phyloP scores from a whole-genome alignment of 2,113 vertebrate species.

The Litocranius walleri region DNA sequence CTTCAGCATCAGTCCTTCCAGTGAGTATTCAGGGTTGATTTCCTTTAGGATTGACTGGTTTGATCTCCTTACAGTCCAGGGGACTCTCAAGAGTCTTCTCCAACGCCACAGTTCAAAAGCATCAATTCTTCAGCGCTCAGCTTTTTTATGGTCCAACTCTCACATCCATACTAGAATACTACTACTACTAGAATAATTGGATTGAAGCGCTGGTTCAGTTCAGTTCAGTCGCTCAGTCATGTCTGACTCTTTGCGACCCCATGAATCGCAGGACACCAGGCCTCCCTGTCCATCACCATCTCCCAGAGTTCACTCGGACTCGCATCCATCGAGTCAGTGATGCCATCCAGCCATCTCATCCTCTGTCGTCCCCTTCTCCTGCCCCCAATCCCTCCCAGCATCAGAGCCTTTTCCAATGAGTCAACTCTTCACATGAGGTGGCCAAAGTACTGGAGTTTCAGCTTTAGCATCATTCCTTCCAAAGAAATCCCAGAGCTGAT shows the following conservation, averaged over 20 bases:
- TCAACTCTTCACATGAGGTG: too few species aligned
- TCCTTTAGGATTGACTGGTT: not conserved
- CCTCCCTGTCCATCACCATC: too few species aligned
- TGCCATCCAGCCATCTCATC: too few species aligned
- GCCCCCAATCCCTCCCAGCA: too few species aligned
- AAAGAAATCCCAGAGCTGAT: too few species aligned
- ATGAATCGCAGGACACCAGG: rapidly evolving
- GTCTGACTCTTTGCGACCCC: too few species aligned
- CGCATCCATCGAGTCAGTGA: rapidly evolving
- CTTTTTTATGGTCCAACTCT: not conserved
- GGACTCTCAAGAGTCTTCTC: not conserved
- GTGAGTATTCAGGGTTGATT: not conserved
- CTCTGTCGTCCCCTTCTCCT: too few species aligned
- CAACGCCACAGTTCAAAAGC: not conserved
- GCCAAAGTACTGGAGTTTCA: too few species aligned
- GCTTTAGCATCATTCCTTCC: too few species aligned
- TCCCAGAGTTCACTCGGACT: too few species aligned
- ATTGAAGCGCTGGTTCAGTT: not conserved
- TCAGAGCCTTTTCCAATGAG: too few species aligned
- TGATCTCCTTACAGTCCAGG: not conserved
- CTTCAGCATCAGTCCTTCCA: not conserved
- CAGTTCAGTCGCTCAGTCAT: too few species aligned
- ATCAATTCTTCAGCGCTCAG: not conserved
- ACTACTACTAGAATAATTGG: not conserved
- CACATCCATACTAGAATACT: not conserved